Percentiles rank a stretch among this genome's conserved stretches.
Conservation (phyloP, 1,140 invertebrate species). For the Oedothorax gibbosus region DNA sequence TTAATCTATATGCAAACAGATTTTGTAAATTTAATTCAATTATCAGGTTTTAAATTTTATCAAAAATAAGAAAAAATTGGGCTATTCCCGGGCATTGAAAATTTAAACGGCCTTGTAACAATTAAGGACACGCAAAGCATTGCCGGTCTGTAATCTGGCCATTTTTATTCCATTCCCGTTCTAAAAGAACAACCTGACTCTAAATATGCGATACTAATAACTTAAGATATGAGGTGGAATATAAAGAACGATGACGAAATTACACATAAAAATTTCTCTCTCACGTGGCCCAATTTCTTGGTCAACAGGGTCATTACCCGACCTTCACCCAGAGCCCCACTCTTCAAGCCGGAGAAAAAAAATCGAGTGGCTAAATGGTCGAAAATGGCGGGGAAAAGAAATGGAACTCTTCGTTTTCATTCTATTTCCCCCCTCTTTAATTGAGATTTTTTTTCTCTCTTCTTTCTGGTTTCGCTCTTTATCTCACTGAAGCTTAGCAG, state of each 20-base stretch:
- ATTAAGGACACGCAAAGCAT: too few relatives aligned
- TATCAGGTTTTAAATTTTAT: too few relatives aligned
- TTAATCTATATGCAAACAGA: too few relatives aligned
- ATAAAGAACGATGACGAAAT: neutral
- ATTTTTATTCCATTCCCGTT: too few relatives aligned
- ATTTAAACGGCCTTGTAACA: too few relatives aligned
- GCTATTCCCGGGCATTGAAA: too few relatives aligned
- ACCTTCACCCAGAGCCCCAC: conserved; percentile 44
- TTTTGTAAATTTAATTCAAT: too few relatives aligned
- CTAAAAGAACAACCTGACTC: too few relatives aligned
- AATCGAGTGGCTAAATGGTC: neutral
- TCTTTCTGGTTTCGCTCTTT: neutral
- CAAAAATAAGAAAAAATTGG: too few relatives aligned
- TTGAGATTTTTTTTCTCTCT: neutral
- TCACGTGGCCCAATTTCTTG: conserved; percentile 8
- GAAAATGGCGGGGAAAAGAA: neutral
- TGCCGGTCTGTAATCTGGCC: too few relatives aligned
- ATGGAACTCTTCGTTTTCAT: neutral
- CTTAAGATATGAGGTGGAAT: neutral
- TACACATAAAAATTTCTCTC: neutral
- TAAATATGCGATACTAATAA: too few relatives aligned
- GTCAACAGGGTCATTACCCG: conserved; percentile 40
- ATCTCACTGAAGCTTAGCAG: too few relatives aligned
- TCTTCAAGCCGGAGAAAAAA: neutral
- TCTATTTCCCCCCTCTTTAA: neutral